Evolutionary conservation across 2,113 vertebrate species (phyloP).

Genomic region (Platichthys flesus): DNA sequence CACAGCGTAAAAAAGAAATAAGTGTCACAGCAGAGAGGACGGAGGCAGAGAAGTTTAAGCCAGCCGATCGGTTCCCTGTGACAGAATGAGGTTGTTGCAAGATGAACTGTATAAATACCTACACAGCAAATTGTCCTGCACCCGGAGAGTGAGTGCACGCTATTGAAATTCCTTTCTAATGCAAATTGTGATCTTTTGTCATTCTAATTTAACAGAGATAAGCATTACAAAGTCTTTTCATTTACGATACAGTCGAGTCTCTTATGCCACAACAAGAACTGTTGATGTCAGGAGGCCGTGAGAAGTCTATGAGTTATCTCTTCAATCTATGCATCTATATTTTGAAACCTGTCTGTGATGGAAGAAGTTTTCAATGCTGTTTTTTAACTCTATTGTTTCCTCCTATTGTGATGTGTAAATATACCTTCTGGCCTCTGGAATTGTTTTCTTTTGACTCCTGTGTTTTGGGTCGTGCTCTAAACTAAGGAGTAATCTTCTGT

Average conservation of each 20-base stretch:
- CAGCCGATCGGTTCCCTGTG: background rate
- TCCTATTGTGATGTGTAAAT: slow-evolving; percentile 2
- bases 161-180: slow-evolving; percentile 5
- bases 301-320: background rate
- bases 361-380: background rate
- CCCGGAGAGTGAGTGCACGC: background rate
- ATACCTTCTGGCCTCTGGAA: slow-evolving; percentile 3
- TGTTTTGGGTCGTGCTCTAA: background rate
- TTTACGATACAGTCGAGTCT: background rate
- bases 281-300: background rate
- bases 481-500: slow-evolving; percentile 2
- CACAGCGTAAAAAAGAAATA: background rate
- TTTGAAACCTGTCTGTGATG: background rate
- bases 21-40: slow-evolving; percentile 20
- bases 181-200: background rate
- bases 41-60: slow-evolving; percentile 2
- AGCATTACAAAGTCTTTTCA: background rate
- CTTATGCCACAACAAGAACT: background rate
- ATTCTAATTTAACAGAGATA: background rate
- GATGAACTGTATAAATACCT: background rate
- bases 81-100: slow-evolving; percentile 9
- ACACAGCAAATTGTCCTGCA: background rate
- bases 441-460: slow-evolving; percentile 11
- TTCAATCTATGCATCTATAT: background rate
- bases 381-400: background rate